Conservation (phyloP, 2,113 vertebrate genomes). For the Phalacrocorax aristotelis region DNA sequence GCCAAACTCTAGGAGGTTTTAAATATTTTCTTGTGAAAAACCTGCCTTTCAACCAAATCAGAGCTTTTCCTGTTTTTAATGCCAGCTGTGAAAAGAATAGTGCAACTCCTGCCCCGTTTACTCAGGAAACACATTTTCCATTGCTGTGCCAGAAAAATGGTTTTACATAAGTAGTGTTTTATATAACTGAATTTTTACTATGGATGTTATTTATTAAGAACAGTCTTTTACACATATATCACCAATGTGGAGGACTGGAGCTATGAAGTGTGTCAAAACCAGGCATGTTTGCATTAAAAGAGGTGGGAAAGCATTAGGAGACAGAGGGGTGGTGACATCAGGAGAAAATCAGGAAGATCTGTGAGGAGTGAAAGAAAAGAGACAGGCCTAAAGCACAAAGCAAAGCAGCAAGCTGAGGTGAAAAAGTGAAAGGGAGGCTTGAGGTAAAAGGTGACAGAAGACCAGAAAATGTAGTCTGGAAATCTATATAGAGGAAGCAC, state of each 20-base stretch:
- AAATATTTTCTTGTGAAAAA: neutral
- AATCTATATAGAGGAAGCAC: neutral
- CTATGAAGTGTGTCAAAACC: neutral
- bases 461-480: neutral
- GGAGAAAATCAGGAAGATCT: neutral
- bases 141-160: neutral
- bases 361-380: slow-evolving; percentile 39
- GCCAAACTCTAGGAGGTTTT: neutral
- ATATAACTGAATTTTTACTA: neutral
- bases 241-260: neutral
- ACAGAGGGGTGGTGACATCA: neutral
- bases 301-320: neutral
- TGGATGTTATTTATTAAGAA: neutral
- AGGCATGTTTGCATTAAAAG: neutral
- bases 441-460: slow-evolving; percentile 5
- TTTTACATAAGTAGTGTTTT: neutral
- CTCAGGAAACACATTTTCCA: neutral
- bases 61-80: neutral
- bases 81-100: neutral
- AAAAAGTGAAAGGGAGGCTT: neutral
- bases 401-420: neutral
- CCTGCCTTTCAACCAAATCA: neutral
- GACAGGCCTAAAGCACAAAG: neutral
- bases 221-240: neutral
- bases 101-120: neutral